Percentiles rank a stretch among this genome's conserved stretches.
These are phyloP conservation scores for Furnarius figulus DNA, from an alignment of 2,113 vertebrate species.

Conservation along the genomic window DNA sequence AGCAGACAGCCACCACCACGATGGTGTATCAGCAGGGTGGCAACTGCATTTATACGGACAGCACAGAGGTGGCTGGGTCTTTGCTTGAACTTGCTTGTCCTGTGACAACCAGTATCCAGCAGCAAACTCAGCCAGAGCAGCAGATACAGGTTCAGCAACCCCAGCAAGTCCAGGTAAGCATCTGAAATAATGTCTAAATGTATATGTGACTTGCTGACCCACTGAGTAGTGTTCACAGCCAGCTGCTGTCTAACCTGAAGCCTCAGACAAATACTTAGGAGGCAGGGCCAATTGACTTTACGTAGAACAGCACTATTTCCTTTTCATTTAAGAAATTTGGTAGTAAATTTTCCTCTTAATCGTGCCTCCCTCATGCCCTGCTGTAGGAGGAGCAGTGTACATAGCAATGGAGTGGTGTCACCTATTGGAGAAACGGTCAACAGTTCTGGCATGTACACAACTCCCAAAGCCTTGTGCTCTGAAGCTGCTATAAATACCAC, in stretches of 20 bases:
- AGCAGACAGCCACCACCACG: slow-evolving; percentile 88
- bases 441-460: background rate
- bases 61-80: slow-evolving; percentile 98
- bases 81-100: slow-evolving; percentile 97
- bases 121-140: slow-evolving; percentile 79
- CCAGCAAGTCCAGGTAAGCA: slow-evolving; percentile 83
- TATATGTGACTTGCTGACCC: background rate
- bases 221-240: background rate
- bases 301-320: background rate
- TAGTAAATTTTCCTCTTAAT: background rate
- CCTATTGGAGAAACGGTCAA: background rate
- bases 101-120: slow-evolving; percentile 86
- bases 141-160: slow-evolving; percentile 83
- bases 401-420: slow-evolving; percentile 19
- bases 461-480: background rate
- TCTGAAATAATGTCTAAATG: background rate
- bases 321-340: background rate
- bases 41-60: slow-evolving; percentile 97
- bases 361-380: background rate
- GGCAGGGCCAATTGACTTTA: background rate
- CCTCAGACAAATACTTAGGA: background rate
- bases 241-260: background rate
- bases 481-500: slow-evolving; percentile 39
- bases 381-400: background rate
- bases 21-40: slow-evolving; percentile 96